Conservation (phyloP, 2,113 vertebrate species). For the human region DNA sequence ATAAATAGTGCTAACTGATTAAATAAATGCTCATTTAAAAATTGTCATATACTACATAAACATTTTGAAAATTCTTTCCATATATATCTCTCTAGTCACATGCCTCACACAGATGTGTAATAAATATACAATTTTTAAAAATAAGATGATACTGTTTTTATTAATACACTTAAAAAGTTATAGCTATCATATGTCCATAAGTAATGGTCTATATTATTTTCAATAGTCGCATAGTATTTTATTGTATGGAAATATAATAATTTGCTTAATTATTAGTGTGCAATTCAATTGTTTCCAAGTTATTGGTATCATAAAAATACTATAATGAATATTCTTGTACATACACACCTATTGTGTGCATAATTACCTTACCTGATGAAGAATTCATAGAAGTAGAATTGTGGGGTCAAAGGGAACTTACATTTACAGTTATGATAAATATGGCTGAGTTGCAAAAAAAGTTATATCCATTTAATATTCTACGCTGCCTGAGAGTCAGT, state of each 20-base stretch:
- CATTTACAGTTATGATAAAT: neutral
- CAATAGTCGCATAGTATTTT: neutral
- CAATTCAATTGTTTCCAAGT: constrained; percentile 34
- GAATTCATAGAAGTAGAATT: constrained; percentile 26
- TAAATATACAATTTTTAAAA: neutral
- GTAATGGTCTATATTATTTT: constrained; percentile 15
- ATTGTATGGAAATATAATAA: constrained; percentile 15
- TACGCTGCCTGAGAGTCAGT: neutral
- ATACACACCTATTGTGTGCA: neutral
- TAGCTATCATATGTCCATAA: neutral
- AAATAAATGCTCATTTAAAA: neutral
- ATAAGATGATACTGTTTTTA: constrained; percentile 5
- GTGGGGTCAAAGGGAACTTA: neutral
- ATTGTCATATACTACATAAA: neutral
- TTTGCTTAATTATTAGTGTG: neutral
- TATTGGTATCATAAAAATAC: constrained; percentile 17
- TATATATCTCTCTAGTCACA: neutral
- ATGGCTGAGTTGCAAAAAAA: neutral
- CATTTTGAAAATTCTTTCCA: constrained; percentile 34
- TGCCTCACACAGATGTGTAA: neutral
- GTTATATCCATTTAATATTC: neutral
- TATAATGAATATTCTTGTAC: constrained; percentile 18
- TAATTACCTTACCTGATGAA: neutral
- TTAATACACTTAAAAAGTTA: constrained; percentile 13
- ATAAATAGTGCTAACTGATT: neutral